Base-by-base conservation (phyloP, 2,113 vertebrate species). In the Gambusia holbrooki region DNA sequence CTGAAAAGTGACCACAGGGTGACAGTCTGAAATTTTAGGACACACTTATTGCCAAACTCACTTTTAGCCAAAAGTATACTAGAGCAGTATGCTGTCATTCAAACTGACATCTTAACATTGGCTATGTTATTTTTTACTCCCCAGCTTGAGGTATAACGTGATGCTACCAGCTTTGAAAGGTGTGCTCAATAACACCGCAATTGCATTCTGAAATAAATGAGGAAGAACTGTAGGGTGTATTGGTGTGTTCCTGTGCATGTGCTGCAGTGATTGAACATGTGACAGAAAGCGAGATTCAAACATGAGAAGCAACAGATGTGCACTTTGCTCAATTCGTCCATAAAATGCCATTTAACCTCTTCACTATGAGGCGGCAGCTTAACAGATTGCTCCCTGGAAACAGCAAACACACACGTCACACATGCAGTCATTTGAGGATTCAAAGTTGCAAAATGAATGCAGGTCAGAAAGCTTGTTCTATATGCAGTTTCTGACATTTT, bases 271-370 rank as follows among this genome's bases (percentile, higher is more conserved):
- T 69, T 87, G 76, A 40, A 60, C 9, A 37, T 3, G 76, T 77
- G 74, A 86, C 71, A 45, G 42, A 33, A 61, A 79, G 37, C 27
- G 73, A 14, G 79, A 66, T 83, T 64, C 63, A 40, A 78, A 73
- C 25, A 71, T 77, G 73, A 69, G 77, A 75, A 65, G 80, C 28
- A 83, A 80, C 83, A 82, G 83, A 86, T 85, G 82, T 74, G 78
- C 66, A 54, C 86, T 75, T 82, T 42, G 35, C 69, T 66, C 81
- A 62, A 69, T 30, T n/a, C 29, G 63, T 85, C 80, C 71, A 80
- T 94, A 93, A 93, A 92, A 84, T 61, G 72, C 19, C 71, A 17
- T 79, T 87, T 83, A 86, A 84, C 71, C 66, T 89, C 89, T 90
- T 89, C 91, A 88, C 87, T 86, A 71, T 12, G 73, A 81, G 81